Percentiles rank a stretch among this genome's conserved stretches.
Evolutionary conservation across 2,797 vertebrate genomes (phyloP).

Genomic region (Sebastes itinus): DNA sequence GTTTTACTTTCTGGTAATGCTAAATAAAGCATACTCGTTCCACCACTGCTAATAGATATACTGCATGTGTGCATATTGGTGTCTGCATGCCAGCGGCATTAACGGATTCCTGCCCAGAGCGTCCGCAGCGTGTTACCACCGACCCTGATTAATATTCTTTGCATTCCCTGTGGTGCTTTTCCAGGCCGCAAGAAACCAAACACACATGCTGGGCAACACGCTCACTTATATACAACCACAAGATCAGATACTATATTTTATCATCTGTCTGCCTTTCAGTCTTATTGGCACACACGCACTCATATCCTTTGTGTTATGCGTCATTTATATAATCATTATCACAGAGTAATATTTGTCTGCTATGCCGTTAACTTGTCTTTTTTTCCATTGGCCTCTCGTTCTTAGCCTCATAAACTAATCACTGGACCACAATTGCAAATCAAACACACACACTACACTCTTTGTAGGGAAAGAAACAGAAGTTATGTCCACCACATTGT

Average conservation of each 20-base stretch:
- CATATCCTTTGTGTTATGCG: not conserved
- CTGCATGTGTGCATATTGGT: not conserved
- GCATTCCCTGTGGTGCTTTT: conserved; percentile 42
- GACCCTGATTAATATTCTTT: conserved; percentile 48
- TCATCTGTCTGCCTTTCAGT: conserved; percentile 3
- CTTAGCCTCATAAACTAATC: conserved; percentile 30
- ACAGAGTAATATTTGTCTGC: conserved; percentile 49
- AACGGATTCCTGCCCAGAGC: conserved; percentile 26
- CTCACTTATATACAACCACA: conserved; percentile 50
- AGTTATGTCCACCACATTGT: conserved; percentile 15
- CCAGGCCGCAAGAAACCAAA: conserved; percentile 59
- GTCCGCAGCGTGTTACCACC: conserved; percentile 43
- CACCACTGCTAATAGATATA: not conserved
- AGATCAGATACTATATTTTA: conserved; percentile 31
- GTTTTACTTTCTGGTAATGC: not conserved
- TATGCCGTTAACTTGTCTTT: conserved; percentile 20
- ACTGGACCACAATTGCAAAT: conserved; percentile 37
- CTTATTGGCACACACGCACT: not conserved
- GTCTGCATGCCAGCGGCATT: conserved; percentile 12
- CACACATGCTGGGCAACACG: conserved; percentile 52
- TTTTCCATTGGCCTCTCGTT: conserved; percentile 28
- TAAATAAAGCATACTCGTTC: not conserved
- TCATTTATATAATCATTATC: conserved; percentile 50
- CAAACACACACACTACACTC: conserved; percentile 1
- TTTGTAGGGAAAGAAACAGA: conserved; percentile 14